A percentile compares a stretch with the other conserved stretches of the same genome.
Evolutionary conservation across 1,140 invertebrate species (phyloP).

Genomic region (Chrysopa pallens): DNA sequence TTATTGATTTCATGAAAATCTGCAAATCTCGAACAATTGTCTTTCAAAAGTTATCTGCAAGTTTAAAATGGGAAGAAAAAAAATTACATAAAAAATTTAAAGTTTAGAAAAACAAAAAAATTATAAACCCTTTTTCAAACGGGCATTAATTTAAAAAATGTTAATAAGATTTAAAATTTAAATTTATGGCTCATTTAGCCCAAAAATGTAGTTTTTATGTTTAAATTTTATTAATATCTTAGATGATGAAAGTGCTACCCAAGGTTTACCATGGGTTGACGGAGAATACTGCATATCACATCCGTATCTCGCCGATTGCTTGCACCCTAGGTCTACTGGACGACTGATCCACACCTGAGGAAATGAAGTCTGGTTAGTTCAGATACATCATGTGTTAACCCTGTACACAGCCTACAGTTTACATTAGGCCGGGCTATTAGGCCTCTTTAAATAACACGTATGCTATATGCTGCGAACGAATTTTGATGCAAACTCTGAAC

Average conservation of each 20-base stretch:
- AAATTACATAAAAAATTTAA: background rate
- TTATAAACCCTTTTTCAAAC: constrained; percentile 6
- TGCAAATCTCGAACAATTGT: constrained; percentile 12
- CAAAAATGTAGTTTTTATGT: constrained; percentile 24
- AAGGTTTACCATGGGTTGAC: constrained; percentile 38
- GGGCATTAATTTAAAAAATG: constrained; percentile 3
- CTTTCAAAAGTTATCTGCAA: constrained; percentile 12
- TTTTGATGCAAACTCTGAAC: background rate
- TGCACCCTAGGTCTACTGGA: constrained; percentile 5
- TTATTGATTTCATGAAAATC: constrained; percentile 19
- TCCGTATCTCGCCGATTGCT: constrained; percentile 8
- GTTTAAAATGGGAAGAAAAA: constrained; percentile 11
- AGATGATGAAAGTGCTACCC: constrained; percentile 30
- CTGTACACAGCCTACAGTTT: constrained; percentile 18
- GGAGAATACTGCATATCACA: constrained; percentile 10
- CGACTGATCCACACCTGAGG: constrained; percentile 17
- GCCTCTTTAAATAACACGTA: background rate
- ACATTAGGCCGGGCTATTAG: background rate
- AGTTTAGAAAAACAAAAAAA: background rate
- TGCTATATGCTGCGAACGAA: background rate
- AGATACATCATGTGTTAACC: constrained; percentile 19
- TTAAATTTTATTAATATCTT: background rate
- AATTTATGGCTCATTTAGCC: constrained; percentile 18
- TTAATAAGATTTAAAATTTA: constrained; percentile 3
- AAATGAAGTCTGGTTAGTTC: constrained; percentile 25